phyloP scores from a whole-genome alignment of 1,140 invertebrate species.

The Melanaphis sacchari region DNA sequence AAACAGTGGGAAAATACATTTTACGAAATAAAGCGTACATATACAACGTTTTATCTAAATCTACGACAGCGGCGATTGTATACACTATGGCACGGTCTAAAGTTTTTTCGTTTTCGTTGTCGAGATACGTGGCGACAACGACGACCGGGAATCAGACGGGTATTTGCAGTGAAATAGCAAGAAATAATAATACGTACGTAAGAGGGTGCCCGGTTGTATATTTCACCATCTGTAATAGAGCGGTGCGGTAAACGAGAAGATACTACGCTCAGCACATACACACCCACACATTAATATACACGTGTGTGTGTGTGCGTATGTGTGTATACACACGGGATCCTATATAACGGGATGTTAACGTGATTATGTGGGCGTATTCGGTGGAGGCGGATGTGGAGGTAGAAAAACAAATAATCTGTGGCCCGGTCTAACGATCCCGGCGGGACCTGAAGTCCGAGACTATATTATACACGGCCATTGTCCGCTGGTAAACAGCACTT shows the following conservation, averaged over 20 bases:
- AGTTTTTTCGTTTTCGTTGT: too few species aligned
- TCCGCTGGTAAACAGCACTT: constrained; percentile 54
- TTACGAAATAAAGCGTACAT: neutral
- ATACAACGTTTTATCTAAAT: neutral
- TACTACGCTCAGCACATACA: neutral
- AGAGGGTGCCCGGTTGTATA: neutral
- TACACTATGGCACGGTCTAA: too few species aligned
- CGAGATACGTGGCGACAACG: too few species aligned
- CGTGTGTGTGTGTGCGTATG: too few species aligned
- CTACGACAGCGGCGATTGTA: neutral
- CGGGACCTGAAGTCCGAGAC: constrained; percentile 41
- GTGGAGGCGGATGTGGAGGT: neutral
- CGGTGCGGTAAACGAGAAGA: constrained; percentile 40
- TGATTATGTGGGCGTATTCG: constrained; percentile 52
- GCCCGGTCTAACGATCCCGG: constrained; percentile 53
- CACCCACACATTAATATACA: too few species aligned
- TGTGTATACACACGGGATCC: neutral
- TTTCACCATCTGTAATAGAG: neutral
- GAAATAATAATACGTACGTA: neutral
- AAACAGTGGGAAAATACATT: neutral
- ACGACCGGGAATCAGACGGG: neutral
- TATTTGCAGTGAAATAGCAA: neutral
- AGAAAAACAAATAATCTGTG: constrained; percentile 49
- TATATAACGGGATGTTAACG: constrained; percentile 52
- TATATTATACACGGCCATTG: constrained; percentile 34